These are phyloP conservation scores for Saguinus midas DNA, from an alignment of 2,113 vertebrate species.

Conservation along the genomic window DNA sequence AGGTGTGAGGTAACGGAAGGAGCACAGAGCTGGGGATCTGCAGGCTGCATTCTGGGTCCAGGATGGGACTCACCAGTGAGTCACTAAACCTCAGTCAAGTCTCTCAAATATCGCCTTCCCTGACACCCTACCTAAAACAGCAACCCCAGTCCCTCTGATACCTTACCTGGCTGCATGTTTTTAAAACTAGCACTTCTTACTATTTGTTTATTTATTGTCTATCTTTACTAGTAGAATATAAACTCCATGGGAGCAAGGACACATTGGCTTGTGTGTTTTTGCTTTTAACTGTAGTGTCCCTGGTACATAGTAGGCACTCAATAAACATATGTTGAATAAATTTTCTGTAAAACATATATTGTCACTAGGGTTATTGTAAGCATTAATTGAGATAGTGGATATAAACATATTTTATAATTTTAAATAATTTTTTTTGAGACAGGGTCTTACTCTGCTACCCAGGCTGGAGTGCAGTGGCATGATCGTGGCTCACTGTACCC, in stretches of 20 bases:
- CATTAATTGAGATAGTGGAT: neutral
- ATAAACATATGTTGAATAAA: neutral
- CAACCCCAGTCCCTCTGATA: neutral
- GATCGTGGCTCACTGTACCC: too few relatives aligned
- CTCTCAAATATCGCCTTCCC: slow-evolving; percentile 30
- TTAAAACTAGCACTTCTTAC: neutral
- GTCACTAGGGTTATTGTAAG: neutral
- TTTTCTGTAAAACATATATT: neutral
- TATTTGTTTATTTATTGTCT: neutral
- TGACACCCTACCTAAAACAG: neutral
- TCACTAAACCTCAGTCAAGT: neutral
- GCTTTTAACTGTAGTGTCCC: neutral
- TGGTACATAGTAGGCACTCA: neutral
- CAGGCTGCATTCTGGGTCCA: neutral
- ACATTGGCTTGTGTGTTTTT: slow-evolving; percentile 15
- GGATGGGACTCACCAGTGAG: neutral
- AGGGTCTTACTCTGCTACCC: too few relatives aligned
- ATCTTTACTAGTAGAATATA: neutral
- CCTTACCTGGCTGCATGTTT: neutral
- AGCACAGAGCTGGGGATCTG: neutral
- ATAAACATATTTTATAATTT: neutral
- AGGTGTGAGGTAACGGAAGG: slow-evolving; percentile 47
- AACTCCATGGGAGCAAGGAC: neutral
- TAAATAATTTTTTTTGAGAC: too few relatives aligned
- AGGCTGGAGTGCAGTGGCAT: too few relatives aligned